These are phyloP conservation scores for Brevimyrus niger DNA, from an alignment of 2,113 vertebrate genomes.

Conservation along the genomic window DNA sequence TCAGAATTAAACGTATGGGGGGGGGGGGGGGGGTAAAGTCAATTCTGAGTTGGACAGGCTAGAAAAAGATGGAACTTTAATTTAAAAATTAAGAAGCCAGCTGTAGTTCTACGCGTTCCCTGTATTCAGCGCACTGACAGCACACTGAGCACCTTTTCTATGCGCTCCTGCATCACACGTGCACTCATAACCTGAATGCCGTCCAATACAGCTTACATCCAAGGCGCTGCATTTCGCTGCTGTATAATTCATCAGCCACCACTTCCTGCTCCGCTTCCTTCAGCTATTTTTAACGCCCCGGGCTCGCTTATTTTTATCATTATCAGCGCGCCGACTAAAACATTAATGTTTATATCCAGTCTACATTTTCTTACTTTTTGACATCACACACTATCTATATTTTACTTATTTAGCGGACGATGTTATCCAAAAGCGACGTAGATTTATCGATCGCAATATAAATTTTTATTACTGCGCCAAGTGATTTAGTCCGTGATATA, in stretches of 20 bases:
- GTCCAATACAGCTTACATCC: neutral
- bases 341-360: neutral
- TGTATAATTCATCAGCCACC: conserved; percentile 19
- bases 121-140: neutral
- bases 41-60: neutral
- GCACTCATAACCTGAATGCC: neutral
- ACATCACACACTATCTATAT: neutral
- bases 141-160: neutral
- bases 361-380: neutral
- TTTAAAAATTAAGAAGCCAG: neutral
- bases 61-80: neutral
- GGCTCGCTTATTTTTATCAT: neutral
- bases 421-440: neutral
- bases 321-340: neutral
- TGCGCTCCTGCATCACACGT: neutral
- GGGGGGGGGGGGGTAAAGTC: neutral
- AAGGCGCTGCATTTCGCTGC: neutral
- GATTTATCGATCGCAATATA: neutral
- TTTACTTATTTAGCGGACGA: neutral
- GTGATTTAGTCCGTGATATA: neutral
- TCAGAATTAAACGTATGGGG: neutral
- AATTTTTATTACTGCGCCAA: neutral
- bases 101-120: neutral
- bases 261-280: conserved; percentile 6
- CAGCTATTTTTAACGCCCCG: conserved; percentile 12